Evolutionary conservation across 2,113 vertebrate species (phyloP), one percentile per base, ranked within the genome.

Genomic region (Gambusia affinis): DNA sequence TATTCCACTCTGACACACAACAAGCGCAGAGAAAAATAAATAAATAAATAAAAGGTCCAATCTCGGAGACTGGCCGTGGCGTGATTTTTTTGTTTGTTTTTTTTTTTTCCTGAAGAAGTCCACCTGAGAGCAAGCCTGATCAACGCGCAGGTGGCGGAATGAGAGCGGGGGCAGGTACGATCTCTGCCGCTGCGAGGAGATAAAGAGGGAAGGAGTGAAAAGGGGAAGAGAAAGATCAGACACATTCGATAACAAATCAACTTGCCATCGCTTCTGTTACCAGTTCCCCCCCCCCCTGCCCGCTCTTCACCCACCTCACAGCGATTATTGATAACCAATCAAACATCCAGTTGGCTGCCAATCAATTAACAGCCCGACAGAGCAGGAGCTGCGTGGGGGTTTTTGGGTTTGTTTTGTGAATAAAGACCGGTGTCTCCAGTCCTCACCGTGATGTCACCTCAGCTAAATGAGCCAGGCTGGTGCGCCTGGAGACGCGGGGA

Each of bases 211-310:
- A 78, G 47, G 74, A 80, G 79, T 79, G 81, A 76, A 81, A 78
- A n/a, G 79, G 54, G 42, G 65, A 37, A 81, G 79, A 75, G 60
- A 62, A 67, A 64, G 73, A 80, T 90, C 81, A 87, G 84, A 85
- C 88, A 78, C 78, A 67, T 66, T 87, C 87, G 73, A 89, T 89
- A 84, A 88, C 85, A 90, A 90, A 90, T 91, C 84, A 90, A 88
- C 89, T 82, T 85, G 65, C 84, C 77, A 61, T 79, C 60, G 77
- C 81, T 70, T 89, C 79, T 76, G 78, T 77, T 80, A 80, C 69
- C 66, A 76, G 35, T 47, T 47, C 80, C 82, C 57, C 72, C 65
- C 79, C 83, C 78, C 80, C 82, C 61, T 72, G 63, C 76, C 83
- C 75, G 72, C 77, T 5, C 33, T 47, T 78, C 82, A 61, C 74